phyloP scores from a whole-genome alignment of 2,888 invertebrate species.

The Himalopsyche tibetana region DNA sequence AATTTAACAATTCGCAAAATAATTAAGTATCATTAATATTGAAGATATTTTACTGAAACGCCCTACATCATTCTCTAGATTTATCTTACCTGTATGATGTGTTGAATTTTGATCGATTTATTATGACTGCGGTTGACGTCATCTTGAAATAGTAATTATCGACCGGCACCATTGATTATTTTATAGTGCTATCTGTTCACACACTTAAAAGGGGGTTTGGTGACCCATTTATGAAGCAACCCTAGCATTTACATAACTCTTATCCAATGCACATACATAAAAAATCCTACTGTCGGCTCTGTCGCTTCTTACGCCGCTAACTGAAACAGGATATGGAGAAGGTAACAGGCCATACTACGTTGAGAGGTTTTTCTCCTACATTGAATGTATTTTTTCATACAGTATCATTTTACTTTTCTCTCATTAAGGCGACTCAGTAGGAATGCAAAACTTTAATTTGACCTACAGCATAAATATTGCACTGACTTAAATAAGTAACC shows the following conservation, averaged over 20 bases:
- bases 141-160: background rate
- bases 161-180: conserved; percentile 1
- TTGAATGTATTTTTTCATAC: background rate
- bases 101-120: background rate
- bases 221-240: background rate
- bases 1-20: no score
- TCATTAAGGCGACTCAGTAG: no score
- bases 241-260: conserved; percentile 12
- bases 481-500: no score
- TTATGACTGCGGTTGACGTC: background rate
- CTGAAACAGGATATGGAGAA: conserved; percentile 32
- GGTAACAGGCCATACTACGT: background rate
- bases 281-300: conserved; percentile 35
- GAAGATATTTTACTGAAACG: no score
- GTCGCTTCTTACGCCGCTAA: background rate
- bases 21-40: no score
- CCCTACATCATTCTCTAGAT: no score
- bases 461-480: no score
- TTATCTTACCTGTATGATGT: background rate
- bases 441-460: no score
- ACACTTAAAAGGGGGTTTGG: background rate
- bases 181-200: background rate
- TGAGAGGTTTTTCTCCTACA: background rate
- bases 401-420: no score
- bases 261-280: background rate